Conservation (phyloP, 2,113 vertebrate species). For the Nesoenas mayeri region DNA sequence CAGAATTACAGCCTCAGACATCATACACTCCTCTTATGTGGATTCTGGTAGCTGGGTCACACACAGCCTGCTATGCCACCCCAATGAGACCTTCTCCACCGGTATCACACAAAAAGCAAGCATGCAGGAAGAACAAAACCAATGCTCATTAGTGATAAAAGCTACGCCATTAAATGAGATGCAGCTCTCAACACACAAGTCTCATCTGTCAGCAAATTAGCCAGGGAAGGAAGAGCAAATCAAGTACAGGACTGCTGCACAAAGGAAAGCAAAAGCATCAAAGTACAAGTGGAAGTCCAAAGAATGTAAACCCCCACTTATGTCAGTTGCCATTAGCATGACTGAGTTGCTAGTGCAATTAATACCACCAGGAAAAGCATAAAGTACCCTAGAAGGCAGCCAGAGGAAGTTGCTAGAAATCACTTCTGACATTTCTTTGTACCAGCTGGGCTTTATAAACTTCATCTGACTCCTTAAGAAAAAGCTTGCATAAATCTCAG, state of each 20-base stretch:
- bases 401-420: not conserved
- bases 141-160: not conserved
- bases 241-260: not conserved
- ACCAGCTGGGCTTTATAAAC: not conserved
- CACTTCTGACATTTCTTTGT: not conserved
- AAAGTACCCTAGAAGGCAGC: not conserved
- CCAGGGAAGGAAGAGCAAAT: not conserved
- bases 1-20: not conserved
- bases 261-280: not conserved
- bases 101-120: not conserved
- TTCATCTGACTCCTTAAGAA: not conserved
- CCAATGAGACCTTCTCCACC: not conserved
- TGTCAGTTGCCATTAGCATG: not conserved
- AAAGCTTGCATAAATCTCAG: not conserved
- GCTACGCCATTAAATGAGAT: not conserved
- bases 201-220: not conserved
- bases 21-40: rapidly evolving
- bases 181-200: not conserved
- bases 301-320: not conserved
- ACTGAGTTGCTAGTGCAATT: not conserved
- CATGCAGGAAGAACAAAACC: not conserved
- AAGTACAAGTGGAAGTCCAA: not conserved
- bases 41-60: not conserved
- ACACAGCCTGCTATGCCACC: not conserved
- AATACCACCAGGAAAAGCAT: not conserved